Evolutionary conservation across 2,888 invertebrate species (phyloP), one percentile per base, ranked within the genome.

Genomic region (Diachrysia chrysitis): DNA sequence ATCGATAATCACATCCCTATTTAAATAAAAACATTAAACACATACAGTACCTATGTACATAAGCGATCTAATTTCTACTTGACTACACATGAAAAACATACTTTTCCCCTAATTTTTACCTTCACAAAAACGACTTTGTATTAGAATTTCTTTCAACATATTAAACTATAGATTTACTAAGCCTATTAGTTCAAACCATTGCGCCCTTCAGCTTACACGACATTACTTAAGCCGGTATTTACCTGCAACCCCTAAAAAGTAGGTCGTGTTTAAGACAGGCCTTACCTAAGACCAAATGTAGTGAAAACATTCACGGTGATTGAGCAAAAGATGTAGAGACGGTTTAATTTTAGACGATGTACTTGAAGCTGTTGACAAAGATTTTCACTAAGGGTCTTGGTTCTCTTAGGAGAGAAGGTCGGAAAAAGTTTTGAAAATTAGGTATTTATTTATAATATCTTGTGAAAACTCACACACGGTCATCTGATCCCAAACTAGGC

Each of bases 161-260:
- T n/a, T 42, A 42, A 42, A 60, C 62, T 21, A 71, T 60, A 62
- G 6, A 21, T 60, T 63, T 35, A 32, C 21, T 14, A 32, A 54
- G 59, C 6, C 72, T 72, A 72, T 76, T 75, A 68, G 35, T 35
- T 21, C 69, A 63, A 21, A 4, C 37, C 25, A 75, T 69, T 75
- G 42, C 25, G 21, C 62, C 21, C n/a, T 29, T 73, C 60, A 48
- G 48, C 17, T 32, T 32, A 51, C 21, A 42, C 54, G 54, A 72
- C 64, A 64, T 76, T 72, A 51, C 42, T 35, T 48, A 29, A 53
- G 54, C 61, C 35, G 64, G 56, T 57, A 23, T 76, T 55, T 29
- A 42, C 72, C 54, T 56, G 4, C 37, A 46, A 35, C 51, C 71
- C 67, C 14, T 37, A 17, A 58, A 71, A 25, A 21, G 14, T 3